These are phyloP conservation scores for Mobula hypostoma DNA, from an alignment of 2,113 vertebrate species.

Conservation along the genomic window DNA sequence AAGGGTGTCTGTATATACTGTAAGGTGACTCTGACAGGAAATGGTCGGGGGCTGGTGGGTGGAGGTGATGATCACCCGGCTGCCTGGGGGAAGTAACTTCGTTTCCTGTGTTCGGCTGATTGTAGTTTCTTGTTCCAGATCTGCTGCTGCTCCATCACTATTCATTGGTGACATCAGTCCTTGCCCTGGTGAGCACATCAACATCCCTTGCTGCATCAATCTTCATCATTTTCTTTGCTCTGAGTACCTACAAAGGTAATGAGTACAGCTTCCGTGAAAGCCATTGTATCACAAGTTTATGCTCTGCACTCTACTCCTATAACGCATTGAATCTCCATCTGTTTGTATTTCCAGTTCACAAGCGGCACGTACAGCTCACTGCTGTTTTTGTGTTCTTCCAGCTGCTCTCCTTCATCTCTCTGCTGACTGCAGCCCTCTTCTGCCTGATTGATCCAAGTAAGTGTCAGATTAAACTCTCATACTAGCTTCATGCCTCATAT, in stretches of 20 bases:
- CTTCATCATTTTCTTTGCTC: background rate
- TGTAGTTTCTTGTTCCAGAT: background rate
- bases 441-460: background rate
- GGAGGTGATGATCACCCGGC: too few species aligned
- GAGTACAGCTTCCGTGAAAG: background rate
- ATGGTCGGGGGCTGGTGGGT: too few species aligned
- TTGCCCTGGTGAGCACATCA: background rate
- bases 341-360: constrained; percentile 9
- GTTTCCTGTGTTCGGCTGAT: background rate
- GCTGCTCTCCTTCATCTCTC: background rate
- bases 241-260: background rate
- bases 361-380: background rate
- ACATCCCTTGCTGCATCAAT: background rate
- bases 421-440: background rate
- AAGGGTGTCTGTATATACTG: too few species aligned
- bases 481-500: too few species aligned
- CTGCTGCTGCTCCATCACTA: background rate
- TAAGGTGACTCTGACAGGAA: too few species aligned
- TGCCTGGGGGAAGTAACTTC: background rate
- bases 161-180: background rate
- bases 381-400: background rate
- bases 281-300: background rate
- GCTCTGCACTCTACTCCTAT: background rate
- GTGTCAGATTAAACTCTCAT: background rate
- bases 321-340: background rate